phyloP scores from a whole-genome alignment of 2,113 vertebrate species.

The Salminus brasiliensis region DNA sequence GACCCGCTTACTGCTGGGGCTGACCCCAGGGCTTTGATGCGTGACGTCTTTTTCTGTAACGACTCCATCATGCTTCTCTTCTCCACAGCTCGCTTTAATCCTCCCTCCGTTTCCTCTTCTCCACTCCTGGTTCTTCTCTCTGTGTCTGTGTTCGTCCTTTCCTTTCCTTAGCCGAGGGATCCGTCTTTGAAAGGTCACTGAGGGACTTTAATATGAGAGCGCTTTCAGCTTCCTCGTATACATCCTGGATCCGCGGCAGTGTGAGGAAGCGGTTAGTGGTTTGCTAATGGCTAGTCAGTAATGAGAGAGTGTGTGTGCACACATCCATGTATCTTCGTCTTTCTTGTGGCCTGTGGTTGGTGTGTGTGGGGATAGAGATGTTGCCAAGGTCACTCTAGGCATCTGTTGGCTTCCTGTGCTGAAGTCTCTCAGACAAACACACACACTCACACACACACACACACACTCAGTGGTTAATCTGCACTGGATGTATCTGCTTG shows the following conservation, averaged over 20 bases:
- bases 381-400: not conserved
- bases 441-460: not conserved
- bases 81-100: not conserved
- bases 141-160: not conserved
- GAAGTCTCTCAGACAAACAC: too few relatives aligned
- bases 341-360: conserved; percentile 39
- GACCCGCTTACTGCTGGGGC: not conserved
- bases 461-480: not conserved
- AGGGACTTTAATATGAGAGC: not conserved
- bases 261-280: not conserved
- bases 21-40: not conserved
- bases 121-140: not conserved
- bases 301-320: not conserved
- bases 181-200: not conserved
- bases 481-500: not conserved
- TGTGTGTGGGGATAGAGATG: not conserved
- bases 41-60: not conserved
- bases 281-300: not conserved
- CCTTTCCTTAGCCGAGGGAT: not conserved
- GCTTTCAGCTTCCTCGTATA: not conserved
- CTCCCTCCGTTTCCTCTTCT: not conserved
- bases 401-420: not conserved
- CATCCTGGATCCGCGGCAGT: not conserved
- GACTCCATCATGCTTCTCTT: not conserved
- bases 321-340: not conserved